These are phyloP conservation scores for Trematomus loennbergii DNA, from an alignment of 2,113 vertebrate species.

Conservation along the genomic window DNA sequence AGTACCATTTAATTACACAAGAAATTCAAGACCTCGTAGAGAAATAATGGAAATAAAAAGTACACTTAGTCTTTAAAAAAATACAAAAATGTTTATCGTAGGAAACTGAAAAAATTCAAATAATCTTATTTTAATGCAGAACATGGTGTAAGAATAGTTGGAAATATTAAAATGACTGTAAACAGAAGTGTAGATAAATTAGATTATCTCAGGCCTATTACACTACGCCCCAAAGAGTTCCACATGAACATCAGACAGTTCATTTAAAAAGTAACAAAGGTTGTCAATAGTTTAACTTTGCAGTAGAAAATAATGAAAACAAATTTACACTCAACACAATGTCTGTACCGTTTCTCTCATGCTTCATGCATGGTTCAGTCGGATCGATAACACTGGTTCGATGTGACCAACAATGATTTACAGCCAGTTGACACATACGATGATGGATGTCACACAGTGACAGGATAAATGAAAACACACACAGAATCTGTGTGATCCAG, in stretches of 20 bases:
- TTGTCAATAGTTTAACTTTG: conserved; percentile 31
- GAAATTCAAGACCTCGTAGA: background rate
- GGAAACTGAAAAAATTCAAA: background rate
- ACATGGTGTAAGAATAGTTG: background rate
- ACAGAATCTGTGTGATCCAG: conserved; percentile 75
- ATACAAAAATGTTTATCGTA: background rate
- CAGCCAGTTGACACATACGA: conserved; percentile 77
- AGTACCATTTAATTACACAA: background rate
- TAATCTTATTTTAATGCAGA: background rate
- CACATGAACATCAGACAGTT: conserved; percentile 17
- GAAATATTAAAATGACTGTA: conserved; percentile 10
- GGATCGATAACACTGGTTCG: conserved; percentile 66
- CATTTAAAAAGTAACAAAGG: conserved; percentile 53
- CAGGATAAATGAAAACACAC: conserved; percentile 87
- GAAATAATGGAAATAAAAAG: background rate
- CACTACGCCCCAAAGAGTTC: conserved; percentile 29
- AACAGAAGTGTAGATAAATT: background rate
- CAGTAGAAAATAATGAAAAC: conserved; percentile 51
- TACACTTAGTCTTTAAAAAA: conserved; percentile 4
- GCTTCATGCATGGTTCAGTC: conserved; percentile 84
- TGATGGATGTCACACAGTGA: conserved; percentile 94
- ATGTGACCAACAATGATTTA: conserved; percentile 82
- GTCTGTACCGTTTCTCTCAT: conserved; percentile 72
- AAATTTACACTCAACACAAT: conserved; percentile 41
- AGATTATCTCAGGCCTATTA: background rate